phyloP scores from a whole-genome alignment of 2,888 invertebrate species.

The Hirtodrosophila histrioides region DNA sequence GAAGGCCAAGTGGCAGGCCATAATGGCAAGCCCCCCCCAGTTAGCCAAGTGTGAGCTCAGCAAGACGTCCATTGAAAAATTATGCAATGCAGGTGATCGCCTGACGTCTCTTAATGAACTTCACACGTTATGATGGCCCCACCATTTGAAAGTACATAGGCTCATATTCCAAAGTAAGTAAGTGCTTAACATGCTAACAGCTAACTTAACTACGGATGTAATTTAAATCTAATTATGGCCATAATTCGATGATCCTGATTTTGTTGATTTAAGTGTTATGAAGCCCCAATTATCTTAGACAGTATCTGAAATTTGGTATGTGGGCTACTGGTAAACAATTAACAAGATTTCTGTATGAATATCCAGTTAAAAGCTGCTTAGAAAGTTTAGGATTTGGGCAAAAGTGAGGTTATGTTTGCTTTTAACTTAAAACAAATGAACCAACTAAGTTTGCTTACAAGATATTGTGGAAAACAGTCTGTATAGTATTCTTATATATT shows the following conservation, averaged over 20 bases:
- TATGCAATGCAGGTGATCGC: slow-evolving; percentile 63
- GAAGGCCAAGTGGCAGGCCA: slow-evolving; percentile 57
- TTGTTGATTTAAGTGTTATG: no score
- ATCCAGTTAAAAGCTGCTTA: no score
- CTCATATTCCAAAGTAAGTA: slow-evolving; percentile 10
- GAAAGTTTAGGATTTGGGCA: no score
- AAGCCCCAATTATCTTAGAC: no score
- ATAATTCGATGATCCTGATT: neutral
- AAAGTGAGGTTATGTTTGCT: no score
- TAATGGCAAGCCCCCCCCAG: slow-evolving; percentile 41
- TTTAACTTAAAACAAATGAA: no score
- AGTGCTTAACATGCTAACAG: slow-evolving; percentile 33
- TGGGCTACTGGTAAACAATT: no score
- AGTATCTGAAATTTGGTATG: no score
- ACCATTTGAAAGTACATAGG: neutral
- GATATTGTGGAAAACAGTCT: no score
- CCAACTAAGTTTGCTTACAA: no score
- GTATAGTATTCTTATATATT: no score
- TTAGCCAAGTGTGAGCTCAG: slow-evolving; percentile 33
- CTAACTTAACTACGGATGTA: neutral
- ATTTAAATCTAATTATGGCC: slow-evolving; percentile 15
- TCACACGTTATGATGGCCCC: slow-evolving; percentile 48
- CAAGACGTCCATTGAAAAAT: slow-evolving; percentile 46
- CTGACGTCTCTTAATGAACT: slow-evolving; percentile 61
- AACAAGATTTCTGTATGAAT: no score